Evolutionary conservation across 2,113 vertebrate species (phyloP).

Genomic region (Anoura caudifer): DNA sequence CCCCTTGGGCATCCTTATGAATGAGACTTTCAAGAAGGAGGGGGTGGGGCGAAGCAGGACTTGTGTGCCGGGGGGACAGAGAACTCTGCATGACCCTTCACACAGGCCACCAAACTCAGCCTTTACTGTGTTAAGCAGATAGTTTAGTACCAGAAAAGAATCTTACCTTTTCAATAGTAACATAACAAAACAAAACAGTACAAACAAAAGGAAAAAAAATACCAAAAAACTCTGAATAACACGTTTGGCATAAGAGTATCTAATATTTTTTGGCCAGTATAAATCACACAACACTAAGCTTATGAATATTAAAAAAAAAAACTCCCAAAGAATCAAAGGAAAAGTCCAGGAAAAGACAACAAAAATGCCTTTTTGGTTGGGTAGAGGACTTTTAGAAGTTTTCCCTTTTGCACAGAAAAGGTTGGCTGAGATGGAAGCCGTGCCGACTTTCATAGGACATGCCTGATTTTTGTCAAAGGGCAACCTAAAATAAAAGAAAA

Average conservation of each 20-base stretch:
- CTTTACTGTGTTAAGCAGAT: background rate
- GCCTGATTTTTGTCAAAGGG: background rate
- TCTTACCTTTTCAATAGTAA: background rate
- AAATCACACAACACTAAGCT: background rate
- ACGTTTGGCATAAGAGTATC: background rate
- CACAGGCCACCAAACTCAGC: background rate
- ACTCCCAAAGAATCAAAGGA: background rate
- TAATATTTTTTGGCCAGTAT: background rate
- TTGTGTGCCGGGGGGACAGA: background rate
- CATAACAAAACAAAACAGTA: background rate
- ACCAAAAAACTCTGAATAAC: background rate
- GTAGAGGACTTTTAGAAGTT: background rate
- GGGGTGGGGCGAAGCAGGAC: background rate
- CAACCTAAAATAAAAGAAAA: conserved; percentile 47
- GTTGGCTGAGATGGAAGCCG: background rate
- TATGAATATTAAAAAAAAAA: background rate
- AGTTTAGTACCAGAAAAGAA: conserved; percentile 20
- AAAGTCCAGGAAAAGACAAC: background rate
- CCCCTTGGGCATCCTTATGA: background rate
- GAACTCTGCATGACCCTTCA: background rate
- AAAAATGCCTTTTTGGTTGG: background rate
- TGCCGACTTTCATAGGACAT: background rate
- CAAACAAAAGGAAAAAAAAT: background rate
- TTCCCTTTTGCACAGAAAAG: background rate
- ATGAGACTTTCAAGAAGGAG: background rate